Percentiles rank a stretch among this genome's conserved stretches.
These are phyloP conservation scores for Cheilosia pagana DNA, from an alignment of 2,888 invertebrate genomes.

Conservation along the genomic window DNA sequence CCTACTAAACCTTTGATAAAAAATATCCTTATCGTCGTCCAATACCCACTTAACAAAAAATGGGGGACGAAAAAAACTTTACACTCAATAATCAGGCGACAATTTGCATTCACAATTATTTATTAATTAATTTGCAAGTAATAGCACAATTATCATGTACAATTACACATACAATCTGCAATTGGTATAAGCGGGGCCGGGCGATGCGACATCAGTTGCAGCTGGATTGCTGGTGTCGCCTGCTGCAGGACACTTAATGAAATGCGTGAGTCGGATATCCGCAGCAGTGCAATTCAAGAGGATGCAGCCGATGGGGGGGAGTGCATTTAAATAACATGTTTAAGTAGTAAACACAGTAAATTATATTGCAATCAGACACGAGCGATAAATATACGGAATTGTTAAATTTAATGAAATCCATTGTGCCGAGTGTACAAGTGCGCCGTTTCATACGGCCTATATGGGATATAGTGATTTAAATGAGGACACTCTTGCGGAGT, in stretches of 20 bases:
- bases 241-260: slow-evolving; percentile 41
- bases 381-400: slow-evolving; percentile 41
- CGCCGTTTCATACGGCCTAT: neutral
- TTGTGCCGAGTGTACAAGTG: neutral
- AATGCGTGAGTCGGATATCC: slow-evolving; percentile 60
- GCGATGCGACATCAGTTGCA: slow-evolving; percentile 56
- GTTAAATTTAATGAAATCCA: slow-evolving; percentile 50
- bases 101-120: slow-evolving; percentile 53
- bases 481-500: neutral
- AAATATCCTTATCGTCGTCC: too few relatives aligned
- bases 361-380: slow-evolving; percentile 34
- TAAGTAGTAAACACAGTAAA: slow-evolving; percentile 62
- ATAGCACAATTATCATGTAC: slow-evolving; percentile 64
- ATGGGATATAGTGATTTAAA: slow-evolving; percentile 1
- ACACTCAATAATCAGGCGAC: slow-evolving; percentile 4
- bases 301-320: neutral
- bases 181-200: slow-evolving; percentile 38
- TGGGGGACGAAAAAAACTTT: neutral
- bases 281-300: slow-evolving; percentile 19
- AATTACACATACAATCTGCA: slow-evolving; percentile 58
- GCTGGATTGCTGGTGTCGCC: neutral
- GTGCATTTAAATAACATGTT: slow-evolving; percentile 67
- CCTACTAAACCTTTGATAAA: too few relatives aligned
- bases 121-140: slow-evolving; percentile 68
- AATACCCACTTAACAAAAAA: neutral